A percentile compares a stretch with the other conserved stretches of the same genome.
phyloP scores from a whole-genome alignment of 2,113 vertebrate genomes.

The Stegostoma tigrinum region DNA sequence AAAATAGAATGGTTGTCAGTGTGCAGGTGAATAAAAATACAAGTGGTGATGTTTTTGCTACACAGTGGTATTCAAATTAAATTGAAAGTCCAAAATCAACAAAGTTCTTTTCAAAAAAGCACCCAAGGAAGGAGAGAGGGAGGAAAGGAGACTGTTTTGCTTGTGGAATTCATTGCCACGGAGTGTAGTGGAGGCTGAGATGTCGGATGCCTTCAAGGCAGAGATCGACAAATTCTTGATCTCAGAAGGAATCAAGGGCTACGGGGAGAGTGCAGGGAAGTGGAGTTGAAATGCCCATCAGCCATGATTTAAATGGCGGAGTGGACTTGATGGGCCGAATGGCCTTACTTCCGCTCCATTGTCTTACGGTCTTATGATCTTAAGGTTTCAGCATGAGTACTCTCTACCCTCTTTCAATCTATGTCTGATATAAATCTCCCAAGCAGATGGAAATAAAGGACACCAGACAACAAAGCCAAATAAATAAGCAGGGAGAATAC shows the following conservation, averaged over 20 bases:
- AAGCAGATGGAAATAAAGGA: not conserved
- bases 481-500: not conserved
- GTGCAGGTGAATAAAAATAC: not conserved
- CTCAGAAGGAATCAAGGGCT: too few species aligned
- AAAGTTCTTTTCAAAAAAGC: not conserved
- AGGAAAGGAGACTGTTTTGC: not conserved
- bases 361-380: too few species aligned
- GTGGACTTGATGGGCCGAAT: too few species aligned
- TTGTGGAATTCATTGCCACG: too few species aligned
- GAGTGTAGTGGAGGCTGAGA: too few species aligned
- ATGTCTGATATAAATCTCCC: not conserved
- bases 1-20: not conserved
- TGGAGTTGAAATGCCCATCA: too few species aligned
- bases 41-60: not conserved
- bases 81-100: not conserved
- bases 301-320: too few species aligned
- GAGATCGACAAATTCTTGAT: too few species aligned
- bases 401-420: not conserved
- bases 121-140: not conserved
- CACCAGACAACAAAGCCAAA: not conserved
- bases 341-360: too few species aligned
- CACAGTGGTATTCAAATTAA: not conserved
- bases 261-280: too few species aligned
- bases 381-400: not conserved
- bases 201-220: too few species aligned